Evolutionary conservation across 2,888 invertebrate species (phyloP).

Genomic region (Laothoe populi): DNA sequence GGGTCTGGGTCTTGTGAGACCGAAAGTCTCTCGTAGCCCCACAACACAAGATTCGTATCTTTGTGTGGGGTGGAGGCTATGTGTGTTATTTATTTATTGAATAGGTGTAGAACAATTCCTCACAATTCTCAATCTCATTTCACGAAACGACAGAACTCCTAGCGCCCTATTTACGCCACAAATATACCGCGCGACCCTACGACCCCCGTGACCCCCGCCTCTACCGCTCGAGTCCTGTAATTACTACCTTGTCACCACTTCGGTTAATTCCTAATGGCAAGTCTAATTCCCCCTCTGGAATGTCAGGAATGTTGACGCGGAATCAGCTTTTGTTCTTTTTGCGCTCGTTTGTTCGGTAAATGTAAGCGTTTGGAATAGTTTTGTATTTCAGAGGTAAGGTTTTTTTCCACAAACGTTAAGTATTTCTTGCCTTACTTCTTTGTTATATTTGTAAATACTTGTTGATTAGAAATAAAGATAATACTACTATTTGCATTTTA

Average conservation of each 20-base stretch:
- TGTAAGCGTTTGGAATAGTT: background rate
- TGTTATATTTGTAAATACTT: too few species aligned
- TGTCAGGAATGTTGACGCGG: background rate
- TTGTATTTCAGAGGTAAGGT: background rate
- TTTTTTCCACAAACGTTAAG: background rate
- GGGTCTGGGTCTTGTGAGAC: too few species aligned
- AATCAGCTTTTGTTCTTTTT: background rate
- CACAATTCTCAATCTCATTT: conserved; percentile 9
- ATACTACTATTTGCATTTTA: too few species aligned
- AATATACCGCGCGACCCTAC: background rate
- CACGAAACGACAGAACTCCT: conserved; percentile 1
- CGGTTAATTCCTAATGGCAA: conserved; percentile 25
- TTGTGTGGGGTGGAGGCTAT: too few species aligned
- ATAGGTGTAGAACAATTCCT: background rate
- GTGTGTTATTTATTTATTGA: background rate
- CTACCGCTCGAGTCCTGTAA: conserved; percentile 24
- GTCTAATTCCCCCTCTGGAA: conserved; percentile 22
- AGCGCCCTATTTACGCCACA: conserved; percentile 18
- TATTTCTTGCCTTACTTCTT: too few species aligned
- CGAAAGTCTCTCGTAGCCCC: too few species aligned
- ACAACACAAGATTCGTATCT: too few species aligned
- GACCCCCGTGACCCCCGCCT: conserved; percentile 9
- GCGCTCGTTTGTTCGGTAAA: background rate
- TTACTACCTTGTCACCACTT: conserved; percentile 28
- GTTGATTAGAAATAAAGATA: too few species aligned